These are phyloP conservation scores for Bicyclus anynana DNA, from an alignment of 1,140 invertebrate species.

Conservation along the genomic window DNA sequence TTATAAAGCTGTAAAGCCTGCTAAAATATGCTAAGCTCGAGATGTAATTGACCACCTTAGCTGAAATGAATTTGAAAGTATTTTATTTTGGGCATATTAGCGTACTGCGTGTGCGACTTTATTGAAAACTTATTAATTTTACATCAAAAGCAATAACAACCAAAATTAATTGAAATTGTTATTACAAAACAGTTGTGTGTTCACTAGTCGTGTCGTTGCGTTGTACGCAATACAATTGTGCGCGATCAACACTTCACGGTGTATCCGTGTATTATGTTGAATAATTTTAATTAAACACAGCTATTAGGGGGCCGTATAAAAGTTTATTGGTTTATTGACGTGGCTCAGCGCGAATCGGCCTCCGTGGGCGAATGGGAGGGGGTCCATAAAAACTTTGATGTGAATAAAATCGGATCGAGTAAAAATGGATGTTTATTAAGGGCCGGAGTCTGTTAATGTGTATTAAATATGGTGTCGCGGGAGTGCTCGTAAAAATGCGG, in stretches of 20 bases:
- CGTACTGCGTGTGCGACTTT: too few relatives aligned
- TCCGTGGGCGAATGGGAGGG: slow-evolving; percentile 4
- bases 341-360: slow-evolving; percentile 15
- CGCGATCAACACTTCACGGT: slow-evolving; percentile 20
- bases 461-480: slow-evolving; percentile 15
- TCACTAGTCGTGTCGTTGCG: too few relatives aligned
- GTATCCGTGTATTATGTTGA: slow-evolving; percentile 19
- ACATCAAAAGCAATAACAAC: too few relatives aligned
- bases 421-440: slow-evolving; percentile 16
- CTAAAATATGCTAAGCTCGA: too few relatives aligned
- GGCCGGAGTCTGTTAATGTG: slow-evolving; percentile 10
- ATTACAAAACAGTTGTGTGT: too few relatives aligned
- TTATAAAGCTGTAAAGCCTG: too few relatives aligned
- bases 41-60: too few relatives aligned
- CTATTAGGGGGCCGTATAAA: slow-evolving; percentile 18
- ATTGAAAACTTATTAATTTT: too few relatives aligned
- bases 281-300: slow-evolving; percentile 26
- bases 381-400: slow-evolving; percentile 11
- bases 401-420: not conserved
- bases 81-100: too few relatives aligned
- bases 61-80: too few relatives aligned
- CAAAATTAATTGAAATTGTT: too few relatives aligned
- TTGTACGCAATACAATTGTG: not conserved
- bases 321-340: slow-evolving; percentile 26
- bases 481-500: not conserved